A percentile compares a stretch with the other conserved stretches of the same genome.
Conservation (phyloP, 2,797 vertebrate genomes). For the Chloroceryle inda region DNA sequence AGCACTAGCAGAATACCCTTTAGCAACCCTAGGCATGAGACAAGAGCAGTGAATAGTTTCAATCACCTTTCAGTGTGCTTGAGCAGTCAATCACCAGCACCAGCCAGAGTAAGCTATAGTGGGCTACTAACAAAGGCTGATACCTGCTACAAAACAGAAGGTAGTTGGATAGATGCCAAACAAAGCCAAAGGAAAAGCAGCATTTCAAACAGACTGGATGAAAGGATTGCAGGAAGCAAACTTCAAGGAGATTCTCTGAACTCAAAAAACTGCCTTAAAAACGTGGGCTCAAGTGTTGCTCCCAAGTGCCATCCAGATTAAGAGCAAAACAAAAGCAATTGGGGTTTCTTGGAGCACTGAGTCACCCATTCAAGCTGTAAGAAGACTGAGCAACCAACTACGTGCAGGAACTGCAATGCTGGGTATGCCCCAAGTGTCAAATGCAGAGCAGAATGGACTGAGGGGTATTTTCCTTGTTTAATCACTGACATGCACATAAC, state of each 20-base stretch:
- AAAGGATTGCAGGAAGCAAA: slow-evolving; percentile 41
- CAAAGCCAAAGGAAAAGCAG: slow-evolving; percentile 40
- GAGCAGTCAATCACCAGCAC: background rate
- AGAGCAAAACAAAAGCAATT: slow-evolving; percentile 38
- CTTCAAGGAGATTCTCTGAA: slow-evolving; percentile 50
- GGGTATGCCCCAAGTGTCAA: background rate
- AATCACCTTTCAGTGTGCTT: background rate
- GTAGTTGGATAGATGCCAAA: slow-evolving; percentile 43
- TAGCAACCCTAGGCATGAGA: background rate
- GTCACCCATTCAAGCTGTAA: background rate
- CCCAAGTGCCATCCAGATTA: slow-evolving; percentile 36
- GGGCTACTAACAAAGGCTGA: slow-evolving; percentile 14
- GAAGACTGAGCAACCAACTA: background rate
- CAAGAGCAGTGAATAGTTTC: background rate
- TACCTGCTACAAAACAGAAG: background rate
- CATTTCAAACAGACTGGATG: slow-evolving; percentile 55
- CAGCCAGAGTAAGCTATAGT: background rate
- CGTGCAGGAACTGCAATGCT: background rate
- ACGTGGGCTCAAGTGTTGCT: slow-evolving; percentile 26
- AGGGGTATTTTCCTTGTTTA: slow-evolving; percentile 13
- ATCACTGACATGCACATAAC: background rate
- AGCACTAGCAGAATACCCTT: background rate
- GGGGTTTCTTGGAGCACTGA: slow-evolving; percentile 13
- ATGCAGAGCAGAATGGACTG: background rate
- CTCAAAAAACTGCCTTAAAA: background rate